These are phyloP conservation scores for Acrossocheilus fasciatus DNA, from an alignment of 2,797 vertebrate species.

Conservation along the genomic window DNA sequence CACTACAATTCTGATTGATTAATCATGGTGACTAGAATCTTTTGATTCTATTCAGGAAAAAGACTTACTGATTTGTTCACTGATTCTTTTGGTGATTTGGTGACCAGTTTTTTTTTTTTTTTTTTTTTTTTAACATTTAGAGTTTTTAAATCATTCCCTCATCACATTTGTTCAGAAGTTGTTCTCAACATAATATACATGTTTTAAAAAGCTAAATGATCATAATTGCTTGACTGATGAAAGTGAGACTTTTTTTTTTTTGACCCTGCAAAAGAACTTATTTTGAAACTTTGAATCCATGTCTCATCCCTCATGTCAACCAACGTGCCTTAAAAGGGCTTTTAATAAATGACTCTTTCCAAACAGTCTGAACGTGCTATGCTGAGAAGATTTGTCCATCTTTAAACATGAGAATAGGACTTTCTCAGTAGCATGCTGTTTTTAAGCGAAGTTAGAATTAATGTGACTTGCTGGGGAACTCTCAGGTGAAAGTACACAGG, in stretches of 20 bases:
- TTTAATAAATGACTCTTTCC: constrained; percentile 23
- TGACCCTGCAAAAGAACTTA: neutral
- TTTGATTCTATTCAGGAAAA: neutral
- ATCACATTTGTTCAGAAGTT: neutral
- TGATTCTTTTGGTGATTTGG: neutral
- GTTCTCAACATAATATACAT: neutral
- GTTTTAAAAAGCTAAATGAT: neutral
- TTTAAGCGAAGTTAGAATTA: constrained; percentile 13
- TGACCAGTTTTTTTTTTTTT: too few species aligned
- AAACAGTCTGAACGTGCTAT: constrained; percentile 21
- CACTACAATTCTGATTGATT: neutral
- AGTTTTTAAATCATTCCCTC: neutral
- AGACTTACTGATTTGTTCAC: neutral
- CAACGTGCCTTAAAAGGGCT: constrained; percentile 12
- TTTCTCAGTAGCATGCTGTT: constrained; percentile 4
- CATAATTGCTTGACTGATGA: neutral
- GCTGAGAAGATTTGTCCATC: constrained; percentile 20
- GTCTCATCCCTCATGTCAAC: neutral
- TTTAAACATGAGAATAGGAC: neutral
- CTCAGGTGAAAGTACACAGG: neutral
- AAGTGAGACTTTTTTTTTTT: neutral
- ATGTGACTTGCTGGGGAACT: neutral
- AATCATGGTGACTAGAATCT: neutral
- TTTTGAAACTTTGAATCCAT: neutral
- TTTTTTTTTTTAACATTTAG: neutral